Percentiles rank a stretch among this genome's conserved stretches.
Conservation (phyloP, 2,797 vertebrate genomes). For the Coendou prehensilis region DNA sequence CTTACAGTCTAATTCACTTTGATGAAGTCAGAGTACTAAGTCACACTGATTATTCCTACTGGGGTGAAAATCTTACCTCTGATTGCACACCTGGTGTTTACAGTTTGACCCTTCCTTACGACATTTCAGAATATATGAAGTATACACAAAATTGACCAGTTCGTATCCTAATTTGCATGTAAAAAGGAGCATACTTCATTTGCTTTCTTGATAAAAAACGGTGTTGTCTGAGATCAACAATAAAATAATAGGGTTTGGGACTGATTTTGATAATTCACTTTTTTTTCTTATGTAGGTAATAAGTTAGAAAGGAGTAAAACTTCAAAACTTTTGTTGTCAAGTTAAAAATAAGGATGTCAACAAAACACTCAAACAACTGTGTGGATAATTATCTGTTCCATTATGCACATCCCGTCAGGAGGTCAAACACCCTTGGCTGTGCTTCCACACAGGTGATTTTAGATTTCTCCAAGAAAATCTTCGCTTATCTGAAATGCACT, state of each 20-base stretch:
- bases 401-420: slow-evolving; percentile 44
- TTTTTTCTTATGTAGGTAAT: slow-evolving; percentile 10
- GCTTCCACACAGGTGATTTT: slow-evolving; percentile 74
- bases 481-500: slow-evolving; percentile 52
- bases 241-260: slow-evolving; percentile 46
- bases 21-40: slow-evolving; percentile 43
- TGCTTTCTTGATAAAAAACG: slow-evolving; percentile 26
- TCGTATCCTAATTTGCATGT: slow-evolving; percentile 58
- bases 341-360: slow-evolving; percentile 71
- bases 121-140: slow-evolving; percentile 58
- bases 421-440: slow-evolving; percentile 65
- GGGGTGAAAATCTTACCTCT: slow-evolving; percentile 3
- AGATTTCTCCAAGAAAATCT: slow-evolving; percentile 44
- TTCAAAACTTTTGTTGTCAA: slow-evolving; percentile 58
- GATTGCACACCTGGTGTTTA: slow-evolving; percentile 66
- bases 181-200: slow-evolving; percentile 57
- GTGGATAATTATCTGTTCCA: slow-evolving; percentile 67
- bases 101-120: slow-evolving; percentile 3
- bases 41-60: background rate
- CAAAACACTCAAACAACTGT: slow-evolving; percentile 67
- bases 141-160: slow-evolving; percentile 37
- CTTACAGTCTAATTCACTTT: background rate
- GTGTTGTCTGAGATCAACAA: slow-evolving; percentile 26
- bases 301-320: slow-evolving; percentile 58
- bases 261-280: slow-evolving; percentile 59